Base-by-base conservation (phyloP, 35 echinoderm and acorn worm genomes). In the Lytechinus variegatus region DNA sequence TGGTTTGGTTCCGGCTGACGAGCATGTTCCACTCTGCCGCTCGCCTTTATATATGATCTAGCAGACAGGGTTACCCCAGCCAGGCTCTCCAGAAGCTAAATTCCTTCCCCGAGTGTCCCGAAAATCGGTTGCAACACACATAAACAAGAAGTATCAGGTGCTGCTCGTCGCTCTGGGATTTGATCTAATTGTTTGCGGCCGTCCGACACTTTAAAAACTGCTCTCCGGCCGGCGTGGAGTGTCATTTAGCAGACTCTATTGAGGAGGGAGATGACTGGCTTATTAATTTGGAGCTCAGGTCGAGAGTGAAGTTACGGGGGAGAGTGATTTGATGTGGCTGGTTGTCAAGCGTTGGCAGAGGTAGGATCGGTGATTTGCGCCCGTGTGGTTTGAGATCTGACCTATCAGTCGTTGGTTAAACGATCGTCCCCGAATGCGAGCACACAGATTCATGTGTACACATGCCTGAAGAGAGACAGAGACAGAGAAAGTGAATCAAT, bases 111-210 rank as follows among this genome's bases (percentile, higher is more conserved):
- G 88, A 90, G 52, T 90, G 88, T 90, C 88, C 88, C 10, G 29
- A 90, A 10, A 79, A 24, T 79, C 66, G 66, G 66, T 24, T 24
- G 88, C 28, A 28, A 90, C 88, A 90, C 88, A 54, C 88, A 21
- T 90, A 90, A 90, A 90, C 88, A 90, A 90, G 88, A 54, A 33
- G 88, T 90, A 90, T 90, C 88, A 54, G 28, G 88, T 90, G 88
- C 52, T 90, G 10, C 16, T 4, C 14, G 28, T 21, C 10, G 52
- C 88, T 54, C 29, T 52, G 88, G 88, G 88, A 90, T 90, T 44
- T 90, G 88, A 90, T 90, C 51, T 52, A 90, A 90, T 90, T 90
- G 88, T 90, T 90, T 90, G 28, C 88, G 28, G 33, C 24, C 88
- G 88, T 90, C 14, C 88, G 88, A 90, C 88, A 90, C 88, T 90